phyloP scores from a whole-genome alignment of 2,888 invertebrate genomes.

The Limnephilus marmoratus region DNA sequence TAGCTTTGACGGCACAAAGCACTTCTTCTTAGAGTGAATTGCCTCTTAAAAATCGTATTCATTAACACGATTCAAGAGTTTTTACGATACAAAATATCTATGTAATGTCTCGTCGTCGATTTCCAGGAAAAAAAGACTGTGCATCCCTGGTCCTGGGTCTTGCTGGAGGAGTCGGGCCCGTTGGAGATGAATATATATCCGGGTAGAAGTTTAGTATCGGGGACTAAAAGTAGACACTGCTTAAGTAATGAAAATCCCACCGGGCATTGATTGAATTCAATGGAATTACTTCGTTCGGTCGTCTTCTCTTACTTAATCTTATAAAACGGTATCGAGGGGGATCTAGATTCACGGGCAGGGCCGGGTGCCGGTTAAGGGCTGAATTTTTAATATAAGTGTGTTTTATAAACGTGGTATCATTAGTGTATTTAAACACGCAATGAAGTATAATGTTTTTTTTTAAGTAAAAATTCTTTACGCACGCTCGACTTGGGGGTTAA shows the following conservation, averaged over 20 bases:
- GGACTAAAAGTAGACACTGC: not conserved
- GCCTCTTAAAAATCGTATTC: too few relatives aligned
- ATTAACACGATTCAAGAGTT: too few relatives aligned
- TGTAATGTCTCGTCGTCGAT: too few relatives aligned
- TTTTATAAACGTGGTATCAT: too few relatives aligned
- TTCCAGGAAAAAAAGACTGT: too few relatives aligned
- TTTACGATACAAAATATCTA: too few relatives aligned
- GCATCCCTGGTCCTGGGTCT: not conserved
- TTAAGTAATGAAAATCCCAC: slow-evolving; percentile 58
- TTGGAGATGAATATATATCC: not conserved
- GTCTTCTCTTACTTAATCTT: slow-evolving; percentile 39
- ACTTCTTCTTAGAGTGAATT: too few relatives aligned
- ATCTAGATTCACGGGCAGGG: not conserved
- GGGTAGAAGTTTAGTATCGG: not conserved
- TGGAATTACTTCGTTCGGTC: slow-evolving; percentile 57
- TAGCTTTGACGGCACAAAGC: too few relatives aligned
- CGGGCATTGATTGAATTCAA: slow-evolving; percentile 60
- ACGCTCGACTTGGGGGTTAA: too few relatives aligned
- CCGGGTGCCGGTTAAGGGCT: not conserved
- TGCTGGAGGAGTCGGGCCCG: not conserved
- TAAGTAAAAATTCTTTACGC: too few relatives aligned
- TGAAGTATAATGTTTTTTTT: too few relatives aligned
- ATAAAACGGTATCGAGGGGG: slow-evolving; percentile 19
- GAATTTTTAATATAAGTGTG: not conserved
- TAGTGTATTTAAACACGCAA: too few relatives aligned